Percentiles rank a stretch among this genome's conserved stretches.
phyloP scores from a whole-genome alignment of 2,888 invertebrate genomes.

The Caenorhabditis wallacei region DNA sequence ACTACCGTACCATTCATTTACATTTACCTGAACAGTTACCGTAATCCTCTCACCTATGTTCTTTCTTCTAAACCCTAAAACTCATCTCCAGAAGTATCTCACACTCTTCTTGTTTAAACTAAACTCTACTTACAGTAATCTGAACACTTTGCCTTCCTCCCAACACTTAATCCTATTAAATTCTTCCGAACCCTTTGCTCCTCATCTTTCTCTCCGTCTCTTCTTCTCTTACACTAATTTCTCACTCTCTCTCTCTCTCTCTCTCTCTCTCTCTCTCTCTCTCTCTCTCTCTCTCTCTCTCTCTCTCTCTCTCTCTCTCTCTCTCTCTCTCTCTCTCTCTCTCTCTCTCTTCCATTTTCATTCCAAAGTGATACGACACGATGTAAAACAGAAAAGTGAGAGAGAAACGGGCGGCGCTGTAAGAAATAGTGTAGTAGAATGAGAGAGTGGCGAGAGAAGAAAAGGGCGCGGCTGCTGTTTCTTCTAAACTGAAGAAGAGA shows the following conservation, averaged over 20 bases:
- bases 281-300: slow-evolving; percentile 16
- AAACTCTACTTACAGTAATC: not conserved
- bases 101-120: too few species aligned
- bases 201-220: slow-evolving; percentile 12
- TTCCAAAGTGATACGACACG: slow-evolving; percentile 55
- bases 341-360: slow-evolving; percentile 19
- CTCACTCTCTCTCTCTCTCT: slow-evolving; percentile 15
- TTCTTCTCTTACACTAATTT: slow-evolving; percentile 10
- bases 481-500: not conserved
- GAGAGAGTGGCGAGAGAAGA: slow-evolving; percentile 36
- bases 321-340: not conserved
- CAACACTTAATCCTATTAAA: slow-evolving; percentile 5
- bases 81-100: too few species aligned
- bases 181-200: slow-evolving; percentile 18
- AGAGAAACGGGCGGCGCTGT: slow-evolving; percentile 33
- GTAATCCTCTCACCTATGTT: too few species aligned
- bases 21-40: too few species aligned
- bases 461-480: slow-evolving; percentile 31
- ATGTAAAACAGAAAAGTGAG: slow-evolving; percentile 47
- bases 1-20: too few species aligned
- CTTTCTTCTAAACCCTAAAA: too few species aligned
- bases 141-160: not conserved
- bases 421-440: slow-evolving; percentile 1
- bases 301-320: slow-evolving; percentile 14
- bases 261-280: not conserved